phyloP scores from a whole-genome alignment of 1,140 invertebrate genomes.

The Heliothis virescens region DNA sequence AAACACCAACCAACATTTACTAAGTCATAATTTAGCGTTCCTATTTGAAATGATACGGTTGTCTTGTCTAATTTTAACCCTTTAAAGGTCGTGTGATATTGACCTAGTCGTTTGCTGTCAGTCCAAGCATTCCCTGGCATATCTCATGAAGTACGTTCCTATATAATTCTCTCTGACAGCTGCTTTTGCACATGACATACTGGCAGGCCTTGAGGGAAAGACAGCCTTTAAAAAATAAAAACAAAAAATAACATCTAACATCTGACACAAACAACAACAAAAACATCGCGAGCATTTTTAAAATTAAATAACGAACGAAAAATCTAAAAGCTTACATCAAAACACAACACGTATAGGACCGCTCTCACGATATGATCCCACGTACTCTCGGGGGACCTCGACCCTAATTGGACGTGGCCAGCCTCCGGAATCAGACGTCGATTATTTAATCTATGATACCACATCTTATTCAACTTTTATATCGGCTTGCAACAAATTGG shows the following conservation, averaged over 20 bases:
- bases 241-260: not conserved
- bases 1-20: no score
- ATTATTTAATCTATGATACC: constrained; percentile 73
- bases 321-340: constrained; percentile 42
- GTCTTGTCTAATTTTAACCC: no score
- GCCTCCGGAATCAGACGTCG: constrained; percentile 65
- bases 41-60: no score
- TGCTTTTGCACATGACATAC: no score
- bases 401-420: constrained; percentile 78
- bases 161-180: no score
- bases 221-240: not conserved
- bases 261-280: constrained; percentile 1
- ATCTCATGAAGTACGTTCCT: no score
- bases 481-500: constrained; percentile 43
- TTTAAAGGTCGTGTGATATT: no score
- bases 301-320: constrained; percentile 32
- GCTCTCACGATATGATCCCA: constrained; percentile 65
- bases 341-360: constrained; percentile 35
- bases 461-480: constrained; percentile 57
- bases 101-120: no score
- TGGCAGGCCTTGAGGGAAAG: no score
- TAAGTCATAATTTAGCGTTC: no score
- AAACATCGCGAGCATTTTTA: constrained; percentile 6
- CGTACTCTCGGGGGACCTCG: constrained; percentile 63
- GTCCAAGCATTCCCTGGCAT: no score